Conservation (phyloP, 2,113 vertebrate species). For the Dicentrarchus labrax region DNA sequence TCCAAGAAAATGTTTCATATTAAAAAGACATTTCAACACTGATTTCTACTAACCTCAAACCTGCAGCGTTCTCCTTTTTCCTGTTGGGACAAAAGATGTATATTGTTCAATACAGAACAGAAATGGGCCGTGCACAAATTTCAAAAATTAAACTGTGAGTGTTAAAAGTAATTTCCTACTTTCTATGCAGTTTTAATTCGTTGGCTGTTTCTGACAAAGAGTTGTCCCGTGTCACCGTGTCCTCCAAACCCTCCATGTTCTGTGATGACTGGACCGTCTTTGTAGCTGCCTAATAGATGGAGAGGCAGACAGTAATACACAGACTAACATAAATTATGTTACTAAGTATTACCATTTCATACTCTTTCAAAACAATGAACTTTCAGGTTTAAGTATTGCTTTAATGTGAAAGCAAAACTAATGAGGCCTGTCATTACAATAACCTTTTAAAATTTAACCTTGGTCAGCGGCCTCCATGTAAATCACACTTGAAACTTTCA, state of each 20-base stretch:
- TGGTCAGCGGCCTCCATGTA: constrained; percentile 33
- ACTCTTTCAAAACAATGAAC: constrained; percentile 38
- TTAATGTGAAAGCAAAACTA: constrained; percentile 42
- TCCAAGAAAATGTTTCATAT: background rate
- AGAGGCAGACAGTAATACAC: background rate
- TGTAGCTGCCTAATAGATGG: constrained; percentile 60
- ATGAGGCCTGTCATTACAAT: constrained; percentile 55
- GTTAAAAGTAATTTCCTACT: constrained; percentile 44
- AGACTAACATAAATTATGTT: background rate
- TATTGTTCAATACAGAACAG: background rate
- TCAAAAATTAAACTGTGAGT: background rate
- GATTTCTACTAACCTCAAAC: constrained; percentile 36
- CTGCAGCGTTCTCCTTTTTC: background rate
- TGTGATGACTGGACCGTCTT: constrained; percentile 45
- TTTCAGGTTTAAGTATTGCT: constrained; percentile 27
- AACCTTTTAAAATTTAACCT: constrained; percentile 50
- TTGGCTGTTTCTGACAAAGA: background rate
- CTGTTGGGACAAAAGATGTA: constrained; percentile 13
- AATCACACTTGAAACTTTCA: constrained; percentile 55
- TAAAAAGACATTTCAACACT: background rate
- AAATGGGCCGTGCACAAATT: background rate
- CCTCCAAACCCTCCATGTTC: background rate
- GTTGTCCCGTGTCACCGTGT: background rate
- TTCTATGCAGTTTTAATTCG: background rate
- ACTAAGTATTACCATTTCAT: constrained; percentile 28